Conservation (phyloP, 2,888 invertebrate species). For the Melanotus villosus region DNA sequence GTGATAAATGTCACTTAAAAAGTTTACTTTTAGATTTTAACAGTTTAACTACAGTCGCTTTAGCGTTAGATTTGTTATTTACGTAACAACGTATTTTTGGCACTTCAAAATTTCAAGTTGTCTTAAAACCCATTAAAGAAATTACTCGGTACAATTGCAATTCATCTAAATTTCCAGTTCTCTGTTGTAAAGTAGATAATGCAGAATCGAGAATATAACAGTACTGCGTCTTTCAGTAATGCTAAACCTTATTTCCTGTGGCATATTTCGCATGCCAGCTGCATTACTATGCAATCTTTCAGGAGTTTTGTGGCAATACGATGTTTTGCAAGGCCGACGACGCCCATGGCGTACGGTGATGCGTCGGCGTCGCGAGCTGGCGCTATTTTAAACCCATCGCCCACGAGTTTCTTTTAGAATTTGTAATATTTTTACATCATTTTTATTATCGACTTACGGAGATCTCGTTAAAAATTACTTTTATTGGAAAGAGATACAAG, state of each 20-base stretch:
- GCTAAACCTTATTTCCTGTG: conserved; percentile 32
- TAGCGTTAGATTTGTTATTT: no score
- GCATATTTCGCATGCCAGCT: conserved; percentile 36
- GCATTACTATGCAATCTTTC: conserved; percentile 34
- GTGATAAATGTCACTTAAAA: no score
- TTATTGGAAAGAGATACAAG: conserved; percentile 5
- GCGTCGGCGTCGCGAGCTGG: conserved; percentile 45
- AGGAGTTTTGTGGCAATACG: conserved; percentile 3
- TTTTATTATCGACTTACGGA: conserved; percentile 24
- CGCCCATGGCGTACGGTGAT: conserved; percentile 34
- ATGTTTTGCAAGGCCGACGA: conserved; percentile 38
- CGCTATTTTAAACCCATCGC: conserved; percentile 48
- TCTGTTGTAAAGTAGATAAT: no score
- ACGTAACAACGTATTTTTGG: no score
- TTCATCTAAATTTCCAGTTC: no score
- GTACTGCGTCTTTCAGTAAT: conserved; percentile 23
- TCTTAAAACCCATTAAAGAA: no score
- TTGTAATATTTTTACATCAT: conserved; percentile 36
- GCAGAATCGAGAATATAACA: no score
- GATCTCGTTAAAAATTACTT: conserved; percentile 6
- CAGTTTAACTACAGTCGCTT: no score
- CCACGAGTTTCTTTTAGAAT: conserved; percentile 45
- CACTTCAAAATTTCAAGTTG: no score
- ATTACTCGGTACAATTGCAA: no score
- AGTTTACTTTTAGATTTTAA: no score